Percentiles rank a stretch among this genome's conserved stretches.
Conservation (phyloP, 2,888 invertebrate genomes). For the Elegia similella region DNA sequence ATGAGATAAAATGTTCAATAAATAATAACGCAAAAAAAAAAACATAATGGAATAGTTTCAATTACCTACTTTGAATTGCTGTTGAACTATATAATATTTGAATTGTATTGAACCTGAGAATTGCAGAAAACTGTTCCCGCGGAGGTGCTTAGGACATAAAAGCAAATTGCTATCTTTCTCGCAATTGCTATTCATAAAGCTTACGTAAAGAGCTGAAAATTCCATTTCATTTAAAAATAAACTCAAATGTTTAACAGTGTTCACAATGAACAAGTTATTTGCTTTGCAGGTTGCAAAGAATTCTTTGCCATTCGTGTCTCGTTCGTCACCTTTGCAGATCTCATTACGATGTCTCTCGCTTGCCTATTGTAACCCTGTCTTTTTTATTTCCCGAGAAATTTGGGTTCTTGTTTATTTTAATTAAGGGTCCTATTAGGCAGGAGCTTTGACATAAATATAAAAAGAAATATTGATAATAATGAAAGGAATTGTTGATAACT, state of each 20-base stretch:
- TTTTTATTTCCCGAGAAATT: background rate
- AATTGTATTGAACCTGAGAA: background rate
- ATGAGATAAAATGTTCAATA: too few species aligned
- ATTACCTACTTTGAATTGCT: background rate
- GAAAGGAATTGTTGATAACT: too few species aligned
- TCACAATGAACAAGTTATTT: background rate
- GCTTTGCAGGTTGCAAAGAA: background rate
- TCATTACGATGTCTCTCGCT: background rate
- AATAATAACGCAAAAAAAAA: too few species aligned
- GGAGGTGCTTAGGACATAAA: background rate
- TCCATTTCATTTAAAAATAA: background rate
- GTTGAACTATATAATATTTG: too few species aligned
- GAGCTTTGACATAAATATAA: too few species aligned
- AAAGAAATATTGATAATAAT: too few species aligned
- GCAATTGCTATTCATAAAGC: background rate
- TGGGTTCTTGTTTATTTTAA: background rate
- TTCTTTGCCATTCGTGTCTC: background rate
- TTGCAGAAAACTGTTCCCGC: background rate
- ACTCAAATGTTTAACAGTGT: background rate
- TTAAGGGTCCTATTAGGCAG: too few species aligned
- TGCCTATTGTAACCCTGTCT: background rate
- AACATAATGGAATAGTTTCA: background rate
- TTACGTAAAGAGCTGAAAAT: background rate
- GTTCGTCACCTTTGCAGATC: background rate
- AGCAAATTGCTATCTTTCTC: background rate